phyloP scores from a whole-genome alignment of 2,113 vertebrate species.

The Hypanus sabinus region DNA sequence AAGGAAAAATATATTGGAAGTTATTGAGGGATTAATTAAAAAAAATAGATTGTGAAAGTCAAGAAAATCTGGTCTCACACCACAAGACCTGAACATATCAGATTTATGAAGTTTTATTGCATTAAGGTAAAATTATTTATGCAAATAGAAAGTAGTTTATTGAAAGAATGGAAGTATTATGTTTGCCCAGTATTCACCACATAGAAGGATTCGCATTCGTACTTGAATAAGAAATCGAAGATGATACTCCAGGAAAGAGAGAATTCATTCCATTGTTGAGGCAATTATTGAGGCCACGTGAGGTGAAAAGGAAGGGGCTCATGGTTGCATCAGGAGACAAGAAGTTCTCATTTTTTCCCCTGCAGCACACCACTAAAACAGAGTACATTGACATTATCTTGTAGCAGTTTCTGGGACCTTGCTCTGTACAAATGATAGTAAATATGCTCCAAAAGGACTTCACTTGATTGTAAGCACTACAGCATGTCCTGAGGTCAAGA shows the following conservation, averaged over 20 bases:
- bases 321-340: neutral
- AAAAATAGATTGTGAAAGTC: too few relatives aligned
- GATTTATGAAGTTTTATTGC: too few relatives aligned
- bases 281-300: neutral
- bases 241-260: neutral
- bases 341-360: neutral
- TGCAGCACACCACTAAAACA: neutral
- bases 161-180: constrained; percentile 2
- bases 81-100: too few relatives aligned
- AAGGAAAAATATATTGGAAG: too few relatives aligned
- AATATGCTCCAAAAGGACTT: neutral
- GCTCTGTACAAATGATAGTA: neutral
- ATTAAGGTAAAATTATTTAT: neutral
- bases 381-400: neutral
- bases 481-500: neutral
- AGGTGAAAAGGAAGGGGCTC: neutral
- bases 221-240: neutral
- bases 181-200: neutral
- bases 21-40: too few relatives aligned
- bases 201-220: neutral
- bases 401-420: neutral
- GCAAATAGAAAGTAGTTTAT: neutral
- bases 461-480: neutral
- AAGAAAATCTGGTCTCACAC: too few relatives aligned
- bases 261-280: neutral